Evolutionary conservation across 2,888 invertebrate genomes (phyloP), one percentile per base, ranked within the genome.

Genomic region (Harpalus rufipes): DNA sequence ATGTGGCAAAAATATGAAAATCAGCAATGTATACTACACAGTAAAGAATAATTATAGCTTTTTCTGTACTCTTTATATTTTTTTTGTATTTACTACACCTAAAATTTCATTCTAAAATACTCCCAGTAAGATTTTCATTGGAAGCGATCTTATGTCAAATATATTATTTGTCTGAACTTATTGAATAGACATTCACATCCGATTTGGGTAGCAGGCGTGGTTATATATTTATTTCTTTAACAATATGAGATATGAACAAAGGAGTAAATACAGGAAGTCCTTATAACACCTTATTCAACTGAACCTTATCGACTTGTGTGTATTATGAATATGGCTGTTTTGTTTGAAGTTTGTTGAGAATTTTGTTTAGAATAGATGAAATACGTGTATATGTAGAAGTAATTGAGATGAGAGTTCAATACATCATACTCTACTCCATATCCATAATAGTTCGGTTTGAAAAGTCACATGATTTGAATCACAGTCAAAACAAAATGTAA

Each of bases 291-390:
- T 51, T 51, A 51, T 51, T 51, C 44, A 51, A 32, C 1, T 32
- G 32, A 51, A 51, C 44, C 12, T 51, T 51, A 51, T 51, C 44
- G 44, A 51, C 44, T 51, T 51, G 12, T 51, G 44, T 51, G 44
- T 12, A 51, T 32, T 32, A 32, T 32, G 32, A 32, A 32, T 32
- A 51, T 8, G 44, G 44, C 4, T 8, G 10, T 12, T 51, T 51
- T 51, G 44, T 51, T 51, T 51, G 12, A 51, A 51, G 44, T 59
- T 56, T 63, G 63, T 63, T 18, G 6, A 63, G 63, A 63, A 63
- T 18, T 63, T 18, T 12, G 63, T 21, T 21, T 21, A 25, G 16
- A 63, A n/a, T 10, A 25, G 18, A 63, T 63, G 56, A 61, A 61
- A 61, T 18, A 32, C 61, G 0, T 0, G n/a, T 61, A 51, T 12